phyloP scores from a whole-genome alignment of 2,113 vertebrate species.

The Hippocampus abdominalis region DNA sequence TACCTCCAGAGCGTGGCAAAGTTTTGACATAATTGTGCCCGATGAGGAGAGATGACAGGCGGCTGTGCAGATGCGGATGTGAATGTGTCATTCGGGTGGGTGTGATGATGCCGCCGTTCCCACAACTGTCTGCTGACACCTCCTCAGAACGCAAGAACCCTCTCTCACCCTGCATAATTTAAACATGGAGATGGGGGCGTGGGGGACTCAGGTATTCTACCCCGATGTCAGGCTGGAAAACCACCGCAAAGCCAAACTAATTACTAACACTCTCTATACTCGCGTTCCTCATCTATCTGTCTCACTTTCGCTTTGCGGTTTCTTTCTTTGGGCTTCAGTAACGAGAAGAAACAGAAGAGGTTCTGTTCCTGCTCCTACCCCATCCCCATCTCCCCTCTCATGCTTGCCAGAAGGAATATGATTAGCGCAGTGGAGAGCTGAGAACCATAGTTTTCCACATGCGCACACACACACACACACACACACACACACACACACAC shows the following conservation, averaged over 20 bases:
- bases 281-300: slow-evolving; percentile 20
- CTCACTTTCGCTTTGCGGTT: slow-evolving; percentile 26
- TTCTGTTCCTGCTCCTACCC: slow-evolving; percentile 25
- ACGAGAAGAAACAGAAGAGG: slow-evolving; percentile 8
- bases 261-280: slow-evolving; percentile 35
- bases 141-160: slow-evolving; percentile 56
- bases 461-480: not conserved
- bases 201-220: slow-evolving; percentile 44
- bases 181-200: slow-evolving; percentile 38
- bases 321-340: slow-evolving; percentile 19
- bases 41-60: slow-evolving; percentile 50
- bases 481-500: slow-evolving; percentile 24
- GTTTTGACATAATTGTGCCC: slow-evolving; percentile 23
- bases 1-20: slow-evolving; percentile 34
- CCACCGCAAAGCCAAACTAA: slow-evolving; percentile 47
- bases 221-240: slow-evolving; percentile 28
- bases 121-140: slow-evolving; percentile 52
- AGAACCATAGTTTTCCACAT: slow-evolving; percentile 38
- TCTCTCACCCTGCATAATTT: slow-evolving; percentile 63
- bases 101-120: slow-evolving; percentile 39
- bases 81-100: slow-evolving; percentile 34
- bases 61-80: slow-evolving; percentile 31
- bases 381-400: slow-evolving; percentile 18
- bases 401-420: slow-evolving; percentile 54
- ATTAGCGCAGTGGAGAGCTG: slow-evolving; percentile 57